phyloP scores from a whole-genome alignment of 2,888 invertebrate genomes.

The Masnerella sp. region DNA sequence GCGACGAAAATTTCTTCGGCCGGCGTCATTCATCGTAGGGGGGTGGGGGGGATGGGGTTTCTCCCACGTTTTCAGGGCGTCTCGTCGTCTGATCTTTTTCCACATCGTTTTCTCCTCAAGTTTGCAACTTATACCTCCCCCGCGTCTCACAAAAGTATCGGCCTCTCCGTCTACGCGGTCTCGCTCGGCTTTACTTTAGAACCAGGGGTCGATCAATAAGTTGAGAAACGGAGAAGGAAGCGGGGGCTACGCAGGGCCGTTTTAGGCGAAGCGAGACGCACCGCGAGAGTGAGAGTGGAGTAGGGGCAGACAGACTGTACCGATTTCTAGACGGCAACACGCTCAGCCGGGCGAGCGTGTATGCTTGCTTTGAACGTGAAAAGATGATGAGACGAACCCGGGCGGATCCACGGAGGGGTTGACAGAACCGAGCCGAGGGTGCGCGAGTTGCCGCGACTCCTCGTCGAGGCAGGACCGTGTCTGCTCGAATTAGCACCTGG shows the following conservation, averaged over 20 bases:
- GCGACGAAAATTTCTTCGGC: constrained; percentile 42
- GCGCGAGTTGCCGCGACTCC: constrained; percentile 66
- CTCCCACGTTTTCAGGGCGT: constrained; percentile 47
- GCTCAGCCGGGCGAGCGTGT: constrained; percentile 60
- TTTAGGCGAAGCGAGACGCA: constrained; percentile 29
- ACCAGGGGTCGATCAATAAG: constrained; percentile 75
- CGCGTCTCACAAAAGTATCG: constrained; percentile 41
- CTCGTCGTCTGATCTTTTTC: constrained; percentile 57
- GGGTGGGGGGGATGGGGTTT: too few relatives aligned
- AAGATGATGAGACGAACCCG: constrained; percentile 74
- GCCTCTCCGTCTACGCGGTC: constrained; percentile 62
- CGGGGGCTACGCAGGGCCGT: constrained; percentile 48
- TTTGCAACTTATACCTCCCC: constrained; percentile 54
- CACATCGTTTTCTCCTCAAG: constrained; percentile 55
- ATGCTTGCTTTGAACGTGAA: constrained; percentile 70
- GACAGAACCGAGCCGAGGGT: constrained; percentile 68
- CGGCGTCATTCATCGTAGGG: constrained; percentile 48
- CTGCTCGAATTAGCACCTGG: constrained; percentile 59
- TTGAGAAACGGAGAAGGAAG: constrained; percentile 70
- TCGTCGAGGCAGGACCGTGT: constrained; percentile 69
- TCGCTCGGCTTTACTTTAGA: constrained; percentile 66
- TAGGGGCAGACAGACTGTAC: constrained; percentile 61
- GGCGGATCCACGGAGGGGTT: constrained; percentile 67
- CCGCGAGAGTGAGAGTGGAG: constrained; percentile 41
- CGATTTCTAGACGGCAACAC: constrained; percentile 64